These are phyloP conservation scores for Aporrectodea caliginosa DNA, from an alignment of 1,140 invertebrate species.

Conservation along the genomic window DNA sequence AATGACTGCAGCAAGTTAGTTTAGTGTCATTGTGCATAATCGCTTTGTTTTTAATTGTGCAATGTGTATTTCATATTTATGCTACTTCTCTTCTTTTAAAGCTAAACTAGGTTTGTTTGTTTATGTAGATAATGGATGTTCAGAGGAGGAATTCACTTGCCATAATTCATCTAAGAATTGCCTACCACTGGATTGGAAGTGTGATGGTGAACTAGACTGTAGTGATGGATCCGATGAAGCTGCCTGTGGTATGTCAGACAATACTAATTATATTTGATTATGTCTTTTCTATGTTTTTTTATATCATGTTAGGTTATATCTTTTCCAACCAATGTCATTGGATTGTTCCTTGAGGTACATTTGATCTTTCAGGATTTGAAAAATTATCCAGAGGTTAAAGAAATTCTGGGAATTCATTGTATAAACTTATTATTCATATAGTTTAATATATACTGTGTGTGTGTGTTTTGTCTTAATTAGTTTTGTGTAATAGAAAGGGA, in stretches of 20 bases:
- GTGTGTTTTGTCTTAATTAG: no score
- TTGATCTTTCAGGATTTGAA: no score
- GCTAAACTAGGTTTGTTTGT: neutral
- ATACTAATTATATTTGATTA: no score
- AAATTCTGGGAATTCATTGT: no score
- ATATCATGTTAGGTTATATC: no score
- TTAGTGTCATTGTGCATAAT: neutral
- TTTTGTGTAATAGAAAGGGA: no score
- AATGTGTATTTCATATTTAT: neutral
- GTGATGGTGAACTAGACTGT: neutral
- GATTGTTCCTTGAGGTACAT: no score
- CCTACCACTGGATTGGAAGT: neutral
- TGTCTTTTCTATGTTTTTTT: no score
- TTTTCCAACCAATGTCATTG: no score
- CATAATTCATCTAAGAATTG: neutral
- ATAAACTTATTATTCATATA: no score
- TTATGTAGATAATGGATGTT: neutral
- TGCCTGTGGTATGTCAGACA: neutral
- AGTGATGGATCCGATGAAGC: neutral
- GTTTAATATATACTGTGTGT: no score
- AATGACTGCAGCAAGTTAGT: neutral
- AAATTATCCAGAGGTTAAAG: no score
- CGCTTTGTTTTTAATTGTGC: neutral
- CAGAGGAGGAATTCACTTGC: neutral
- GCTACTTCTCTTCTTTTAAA: neutral